phyloP scores from a whole-genome alignment of 2,797 vertebrate genomes.

The Acanthopagrus latus region DNA sequence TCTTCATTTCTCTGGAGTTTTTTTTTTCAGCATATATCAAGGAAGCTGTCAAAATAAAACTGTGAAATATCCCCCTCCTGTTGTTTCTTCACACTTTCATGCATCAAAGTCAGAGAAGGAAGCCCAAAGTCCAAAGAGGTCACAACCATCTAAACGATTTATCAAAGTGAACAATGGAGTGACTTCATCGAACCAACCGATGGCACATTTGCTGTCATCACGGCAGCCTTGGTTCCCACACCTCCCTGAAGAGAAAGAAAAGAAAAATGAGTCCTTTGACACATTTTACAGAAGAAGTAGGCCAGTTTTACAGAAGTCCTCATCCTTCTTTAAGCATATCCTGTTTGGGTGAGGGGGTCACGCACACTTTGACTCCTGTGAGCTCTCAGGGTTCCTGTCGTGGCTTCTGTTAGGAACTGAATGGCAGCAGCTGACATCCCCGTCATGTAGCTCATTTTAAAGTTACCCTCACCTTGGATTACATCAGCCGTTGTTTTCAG shows the following conservation, averaged over 20 bases:
- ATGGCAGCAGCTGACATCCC: constrained; percentile 54
- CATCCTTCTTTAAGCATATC: constrained; percentile 78
- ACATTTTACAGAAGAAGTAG: constrained; percentile 70
- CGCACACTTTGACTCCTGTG: constrained; percentile 72
- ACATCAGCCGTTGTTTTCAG: constrained; percentile 25
- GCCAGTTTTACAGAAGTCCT: constrained; percentile 68
- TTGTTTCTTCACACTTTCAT: constrained; percentile 70
- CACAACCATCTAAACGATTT: constrained; percentile 72
- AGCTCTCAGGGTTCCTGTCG: constrained; percentile 80
- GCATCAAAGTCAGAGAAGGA: constrained; percentile 76
- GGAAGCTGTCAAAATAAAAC: constrained; percentile 61
- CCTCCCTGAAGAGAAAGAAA: constrained; percentile 56
- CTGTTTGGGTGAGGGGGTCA: constrained; percentile 77
- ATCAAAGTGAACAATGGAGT: constrained; percentile 83
- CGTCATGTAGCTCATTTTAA: constrained; percentile 29
- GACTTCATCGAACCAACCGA: constrained; percentile 69
- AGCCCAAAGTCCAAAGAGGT: constrained; percentile 65
- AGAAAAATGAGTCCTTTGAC: constrained; percentile 78
- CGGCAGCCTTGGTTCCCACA: constrained; percentile 84
- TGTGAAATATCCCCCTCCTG: constrained; percentile 23
- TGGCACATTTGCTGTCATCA: constrained; percentile 74
- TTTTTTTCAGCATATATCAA: constrained; percentile 43
- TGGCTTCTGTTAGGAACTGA: constrained; percentile 70
- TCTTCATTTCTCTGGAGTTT: constrained; percentile 17
- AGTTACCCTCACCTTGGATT: constrained; percentile 17